Base-by-base conservation (phyloP, 2,888 invertebrate genomes). In the Ischnus inquisitorius region DNA sequence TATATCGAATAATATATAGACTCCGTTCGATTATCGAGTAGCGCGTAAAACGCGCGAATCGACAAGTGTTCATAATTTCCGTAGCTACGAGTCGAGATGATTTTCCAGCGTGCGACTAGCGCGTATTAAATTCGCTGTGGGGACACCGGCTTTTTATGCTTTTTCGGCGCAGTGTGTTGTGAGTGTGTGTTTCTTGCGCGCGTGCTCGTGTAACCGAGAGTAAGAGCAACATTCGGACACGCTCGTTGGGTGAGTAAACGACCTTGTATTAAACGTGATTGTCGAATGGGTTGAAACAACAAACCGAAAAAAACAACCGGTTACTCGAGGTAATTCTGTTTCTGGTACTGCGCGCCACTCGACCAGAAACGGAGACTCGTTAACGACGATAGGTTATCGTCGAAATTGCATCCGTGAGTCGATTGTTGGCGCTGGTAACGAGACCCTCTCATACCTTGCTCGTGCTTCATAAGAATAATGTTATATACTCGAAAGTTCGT, bases 351-450 rank as follows among this genome's bases (percentile, higher is more conserved):
- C 2, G 0, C 2, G 2, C 28, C n/a, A 3, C 8, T 89, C 79
- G 87, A 51, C 16, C 78, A 67, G 79, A 79, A 86, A 86, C 85
- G 82, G 76, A 84, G 80, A 67, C 82, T 79, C 74, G 51, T 68
- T 83, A 85, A 79, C 81, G 76, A 81, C 51, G 77, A 76, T 84
- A 87, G 48, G 84, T 60, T 71, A 46, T 19, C 48, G 34, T 28
- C 75, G 77, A 84, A 86, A 84, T 87, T 88, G 71, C 84, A 60
- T 54, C 46, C 39, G 46, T 68, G 19, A 80, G 28, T 54, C 67
- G 46, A 60, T 46, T 54, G 54, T 71, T 25, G 12, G 41, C n/a
- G 25, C 34, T 69, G 25, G 69, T 87, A 86, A 85, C 72, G 62
- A 79, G 57, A 68, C 72, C 54, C 22, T 16, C 28, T 51, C 10